These are phyloP conservation scores for Stichopus chloronotus DNA, from an alignment of 35 echinoderm and acorn worm species.

Conservation along the genomic window DNA sequence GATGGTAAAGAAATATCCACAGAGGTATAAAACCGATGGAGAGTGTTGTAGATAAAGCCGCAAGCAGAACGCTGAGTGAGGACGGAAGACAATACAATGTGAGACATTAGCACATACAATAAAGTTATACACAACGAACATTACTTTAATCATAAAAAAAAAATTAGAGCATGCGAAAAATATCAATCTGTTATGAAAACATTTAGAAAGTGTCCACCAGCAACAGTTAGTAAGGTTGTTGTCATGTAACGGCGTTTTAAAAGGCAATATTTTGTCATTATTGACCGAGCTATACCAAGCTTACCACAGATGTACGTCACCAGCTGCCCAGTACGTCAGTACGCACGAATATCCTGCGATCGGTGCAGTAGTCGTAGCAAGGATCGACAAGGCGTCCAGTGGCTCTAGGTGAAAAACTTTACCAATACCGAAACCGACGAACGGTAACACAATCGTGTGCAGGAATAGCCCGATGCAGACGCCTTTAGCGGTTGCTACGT, in stretches of 20 bases:
- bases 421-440: slow-evolving; percentile 24
- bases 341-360: slow-evolving; percentile 15
- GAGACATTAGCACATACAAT: neutral
- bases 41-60: slow-evolving; percentile 24
- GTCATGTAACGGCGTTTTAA: too few relatives aligned
- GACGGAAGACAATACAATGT: neutral
- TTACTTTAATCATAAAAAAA: too few relatives aligned
- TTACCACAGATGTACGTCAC: slow-evolving; percentile 17
- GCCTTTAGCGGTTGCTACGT: neutral
- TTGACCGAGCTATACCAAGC: neutral
- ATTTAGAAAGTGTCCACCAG: too few relatives aligned
- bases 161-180: too few relatives aligned
- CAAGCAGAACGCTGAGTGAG: slow-evolving; percentile 20
- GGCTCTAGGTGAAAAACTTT: neutral
- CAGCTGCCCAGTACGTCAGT: slow-evolving; percentile 25
- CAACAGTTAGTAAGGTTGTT: too few relatives aligned
- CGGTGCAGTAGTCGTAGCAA: neutral
- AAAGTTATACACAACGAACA: neutral
- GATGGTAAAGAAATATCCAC: slow-evolving; percentile 36
- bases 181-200: too few relatives aligned
- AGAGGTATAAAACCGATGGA: slow-evolving; percentile 27
- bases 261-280: too few relatives aligned
- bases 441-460: slow-evolving; percentile 14
- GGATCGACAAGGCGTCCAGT: neutral
- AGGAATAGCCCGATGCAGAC: slow-evolving; percentile 1